Conservation (phyloP, 2,888 invertebrate species). For the Diarsia brunnea region DNA sequence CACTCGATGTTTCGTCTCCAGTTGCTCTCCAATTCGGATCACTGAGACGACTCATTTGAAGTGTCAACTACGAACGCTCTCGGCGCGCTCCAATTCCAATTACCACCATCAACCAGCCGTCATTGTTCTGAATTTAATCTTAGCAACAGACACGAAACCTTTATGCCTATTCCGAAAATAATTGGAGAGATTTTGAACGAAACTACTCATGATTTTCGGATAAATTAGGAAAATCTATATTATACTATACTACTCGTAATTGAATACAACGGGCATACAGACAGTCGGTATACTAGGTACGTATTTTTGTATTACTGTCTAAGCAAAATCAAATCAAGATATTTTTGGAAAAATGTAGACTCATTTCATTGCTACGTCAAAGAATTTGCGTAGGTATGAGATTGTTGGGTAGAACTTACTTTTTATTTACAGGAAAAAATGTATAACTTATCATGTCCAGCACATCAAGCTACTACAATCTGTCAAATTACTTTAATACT, state of each 20-base stretch:
- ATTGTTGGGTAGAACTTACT: background rate
- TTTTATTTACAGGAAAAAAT: background rate
- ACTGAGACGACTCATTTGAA: conserved; percentile 2
- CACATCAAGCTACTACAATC: too few relatives aligned
- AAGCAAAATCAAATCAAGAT: background rate
- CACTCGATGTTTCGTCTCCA: too few relatives aligned
- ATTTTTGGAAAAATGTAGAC: background rate
- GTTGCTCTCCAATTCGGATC: background rate
- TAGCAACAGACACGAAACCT: background rate
- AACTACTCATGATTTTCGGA: too few relatives aligned
- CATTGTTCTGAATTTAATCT: background rate
- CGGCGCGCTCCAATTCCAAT: background rate
- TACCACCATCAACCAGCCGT: background rate
- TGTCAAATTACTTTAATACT: too few relatives aligned
- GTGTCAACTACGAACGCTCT: background rate
- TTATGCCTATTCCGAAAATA: too few relatives aligned
- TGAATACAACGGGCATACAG: background rate
- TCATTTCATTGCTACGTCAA: background rate
- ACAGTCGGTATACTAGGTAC: background rate
- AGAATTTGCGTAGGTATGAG: background rate
- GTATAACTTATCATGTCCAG: background rate
- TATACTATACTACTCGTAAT: background rate
- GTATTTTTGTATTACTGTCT: background rate
- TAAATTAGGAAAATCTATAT: background rate
- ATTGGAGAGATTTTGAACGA: background rate